Percentiles rank a stretch among this genome's conserved stretches.
These are phyloP conservation scores for Pteromalus puparum DNA, from an alignment of 1,140 invertebrate species.

Conservation along the genomic window DNA sequence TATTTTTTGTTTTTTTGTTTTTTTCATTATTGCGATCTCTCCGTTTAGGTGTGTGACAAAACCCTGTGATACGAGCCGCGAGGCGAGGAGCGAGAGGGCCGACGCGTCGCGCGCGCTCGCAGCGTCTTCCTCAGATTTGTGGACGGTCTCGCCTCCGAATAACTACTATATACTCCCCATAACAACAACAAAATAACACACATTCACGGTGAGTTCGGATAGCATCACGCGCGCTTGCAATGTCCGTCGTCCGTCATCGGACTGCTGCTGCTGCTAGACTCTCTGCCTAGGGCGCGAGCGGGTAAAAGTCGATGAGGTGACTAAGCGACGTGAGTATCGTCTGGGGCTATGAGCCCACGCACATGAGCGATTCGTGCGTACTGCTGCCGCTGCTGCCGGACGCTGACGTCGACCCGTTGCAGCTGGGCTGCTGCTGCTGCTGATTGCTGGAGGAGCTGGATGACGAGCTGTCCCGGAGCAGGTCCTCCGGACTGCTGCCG, in stretches of 20 bases:
- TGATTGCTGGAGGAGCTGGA: constrained; percentile 53
- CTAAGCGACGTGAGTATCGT: constrained; percentile 70
- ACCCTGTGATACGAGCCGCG: constrained; percentile 30
- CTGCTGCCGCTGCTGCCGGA: constrained; percentile 59
- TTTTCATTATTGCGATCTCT: neutral
- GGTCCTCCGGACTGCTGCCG: constrained; percentile 50
- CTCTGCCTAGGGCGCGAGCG: constrained; percentile 59
- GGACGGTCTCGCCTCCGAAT: constrained; percentile 32
- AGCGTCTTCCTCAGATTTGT: constrained; percentile 10
- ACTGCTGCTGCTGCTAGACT: constrained; percentile 27
- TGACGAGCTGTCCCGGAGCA: constrained; percentile 42
- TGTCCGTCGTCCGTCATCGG: neutral
- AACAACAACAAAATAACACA: constrained; percentile 20
- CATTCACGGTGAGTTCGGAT: constrained; percentile 11
- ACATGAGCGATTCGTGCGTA: constrained; percentile 73
- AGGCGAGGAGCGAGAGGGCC: neutral
- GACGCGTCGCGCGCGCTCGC: neutral
- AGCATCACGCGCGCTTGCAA: constrained; percentile 31
- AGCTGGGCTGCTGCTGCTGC: constrained; percentile 58
- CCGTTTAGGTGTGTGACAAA: neutral
- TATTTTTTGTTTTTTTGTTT: neutral
- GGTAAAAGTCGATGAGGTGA: constrained; percentile 73
- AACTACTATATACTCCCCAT: neutral
- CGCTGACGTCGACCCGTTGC: constrained; percentile 56
- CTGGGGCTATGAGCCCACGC: constrained; percentile 74